phyloP scores from a whole-genome alignment of 2,888 invertebrate genomes.

The Limenitis camilla region DNA sequence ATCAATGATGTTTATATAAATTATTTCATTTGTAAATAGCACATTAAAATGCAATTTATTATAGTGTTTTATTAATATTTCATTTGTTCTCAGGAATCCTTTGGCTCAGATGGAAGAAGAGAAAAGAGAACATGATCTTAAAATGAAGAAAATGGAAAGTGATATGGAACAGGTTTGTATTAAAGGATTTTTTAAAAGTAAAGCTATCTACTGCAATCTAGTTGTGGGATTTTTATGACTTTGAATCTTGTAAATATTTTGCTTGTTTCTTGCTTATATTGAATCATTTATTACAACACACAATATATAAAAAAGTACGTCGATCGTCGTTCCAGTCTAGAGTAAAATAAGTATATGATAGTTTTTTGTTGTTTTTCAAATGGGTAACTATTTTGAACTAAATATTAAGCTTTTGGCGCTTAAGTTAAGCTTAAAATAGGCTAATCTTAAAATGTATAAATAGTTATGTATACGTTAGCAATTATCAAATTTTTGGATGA shows the following conservation, averaged over 20 bases:
- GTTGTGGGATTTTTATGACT: neutral
- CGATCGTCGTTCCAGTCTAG: no score
- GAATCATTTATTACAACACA: neutral
- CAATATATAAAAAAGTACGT: neutral
- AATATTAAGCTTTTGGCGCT: no score
- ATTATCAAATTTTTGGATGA: no score
- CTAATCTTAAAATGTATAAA: no score
- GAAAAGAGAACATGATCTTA: constrained; percentile 94
- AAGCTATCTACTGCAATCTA: neutral
- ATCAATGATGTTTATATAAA: neutral
- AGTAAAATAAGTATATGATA: no score
- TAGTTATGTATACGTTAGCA: no score
- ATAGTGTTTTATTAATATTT: neutral
- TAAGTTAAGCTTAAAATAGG: no score
- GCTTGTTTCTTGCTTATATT: no score
- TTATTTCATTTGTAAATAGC: neutral
- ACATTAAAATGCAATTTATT: neutral
- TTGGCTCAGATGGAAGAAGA: constrained; percentile 99
- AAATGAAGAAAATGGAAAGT: constrained; percentile 98
- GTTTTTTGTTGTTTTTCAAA: no score
- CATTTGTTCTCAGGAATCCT: constrained; percentile 86
- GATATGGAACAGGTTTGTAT: constrained; percentile 91
- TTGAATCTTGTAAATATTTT: neutral
- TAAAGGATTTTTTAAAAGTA: neutral
- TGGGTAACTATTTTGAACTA: no score